Evolutionary conservation across 2,113 vertebrate genomes (phyloP), one percentile per base, ranked within the genome.

Genomic region (Mobula birostris): DNA sequence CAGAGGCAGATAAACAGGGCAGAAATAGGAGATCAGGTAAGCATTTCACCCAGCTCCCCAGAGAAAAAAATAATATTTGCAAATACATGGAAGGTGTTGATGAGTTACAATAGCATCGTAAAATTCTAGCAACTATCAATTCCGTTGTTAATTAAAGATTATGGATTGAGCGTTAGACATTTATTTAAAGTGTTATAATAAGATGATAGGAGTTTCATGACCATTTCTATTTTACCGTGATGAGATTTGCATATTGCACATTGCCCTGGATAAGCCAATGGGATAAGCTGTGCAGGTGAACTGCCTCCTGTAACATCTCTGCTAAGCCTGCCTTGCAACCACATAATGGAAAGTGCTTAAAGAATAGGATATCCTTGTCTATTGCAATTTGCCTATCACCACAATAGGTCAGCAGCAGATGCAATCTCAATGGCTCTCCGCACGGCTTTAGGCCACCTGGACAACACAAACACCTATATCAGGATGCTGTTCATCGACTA

Each of bases 21-120:
- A 97, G 95, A 96, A 94, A 96, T 96, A 95, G 96, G 94, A 95
- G 96, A 95, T 95, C 96, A 97, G 97, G 97, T 98, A 98, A 97
- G 97, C 96, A 0, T 0, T 78, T 72, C 32, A 82, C 9, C 40
- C 32, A 93, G 66, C 19, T 74, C 91, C 91, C 70, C 70, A 76
- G 27, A 56, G 36, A 74, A 74, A 56, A 93, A 24, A 19, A 93
- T 72, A 6, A 12, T 4, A 19, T 27, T 29, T 74, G 85, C 61
- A 90, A 90, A 17, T 63, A 66, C 19, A 68, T 76, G 24, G 68
- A 93, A 76, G 36, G 6, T 93, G 70, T 40, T 56, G 68, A 56
- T 27, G 66, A 15, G n/a, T 90, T 40, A 92, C 68, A 36, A 68
- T 74, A 0, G 40, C 68, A 56, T 24, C 29, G 19, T 36, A 76